phyloP scores from a whole-genome alignment of 2,888 invertebrate species.

The Caenorhabditis sulstoni region DNA sequence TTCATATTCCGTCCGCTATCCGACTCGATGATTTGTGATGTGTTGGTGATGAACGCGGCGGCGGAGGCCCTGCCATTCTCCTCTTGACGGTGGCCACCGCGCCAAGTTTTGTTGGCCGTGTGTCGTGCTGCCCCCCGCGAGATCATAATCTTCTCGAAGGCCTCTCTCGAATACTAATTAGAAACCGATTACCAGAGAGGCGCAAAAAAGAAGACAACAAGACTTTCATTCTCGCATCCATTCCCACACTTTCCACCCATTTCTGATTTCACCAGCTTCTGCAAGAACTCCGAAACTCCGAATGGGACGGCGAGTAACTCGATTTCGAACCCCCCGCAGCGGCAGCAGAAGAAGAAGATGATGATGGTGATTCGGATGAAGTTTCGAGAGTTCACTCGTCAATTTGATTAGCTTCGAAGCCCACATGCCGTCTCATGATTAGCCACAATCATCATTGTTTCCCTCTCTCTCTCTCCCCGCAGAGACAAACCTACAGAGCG shows the following conservation, averaged over 20 bases:
- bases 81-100: slow-evolving; percentile 19
- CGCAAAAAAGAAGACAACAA: too few species aligned
- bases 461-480: slow-evolving; percentile 5
- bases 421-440: slow-evolving; percentile 14
- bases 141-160: slow-evolving; percentile 36
- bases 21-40: slow-evolving; percentile 28
- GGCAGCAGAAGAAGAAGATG: too few species aligned
- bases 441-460: slow-evolving; percentile 42
- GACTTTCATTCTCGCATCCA: neutral
- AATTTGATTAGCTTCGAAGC: too few species aligned
- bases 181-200: neutral
- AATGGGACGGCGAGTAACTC: too few species aligned
- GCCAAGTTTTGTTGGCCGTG: neutral
- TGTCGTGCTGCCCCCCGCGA: slow-evolving; percentile 5
- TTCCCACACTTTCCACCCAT: neutral
- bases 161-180: slow-evolving; percentile 27
- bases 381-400: too few species aligned
- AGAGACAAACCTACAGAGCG: slow-evolving; percentile 1
- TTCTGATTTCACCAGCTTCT: too few species aligned
- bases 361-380: too few species aligned
- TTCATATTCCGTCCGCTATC: neutral
- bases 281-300: too few species aligned
- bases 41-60: slow-evolving; percentile 16
- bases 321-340: too few species aligned
- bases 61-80: slow-evolving; percentile 33